Conservation (phyloP, 2,113 vertebrate genomes). For the Australoheros scitulus region DNA sequence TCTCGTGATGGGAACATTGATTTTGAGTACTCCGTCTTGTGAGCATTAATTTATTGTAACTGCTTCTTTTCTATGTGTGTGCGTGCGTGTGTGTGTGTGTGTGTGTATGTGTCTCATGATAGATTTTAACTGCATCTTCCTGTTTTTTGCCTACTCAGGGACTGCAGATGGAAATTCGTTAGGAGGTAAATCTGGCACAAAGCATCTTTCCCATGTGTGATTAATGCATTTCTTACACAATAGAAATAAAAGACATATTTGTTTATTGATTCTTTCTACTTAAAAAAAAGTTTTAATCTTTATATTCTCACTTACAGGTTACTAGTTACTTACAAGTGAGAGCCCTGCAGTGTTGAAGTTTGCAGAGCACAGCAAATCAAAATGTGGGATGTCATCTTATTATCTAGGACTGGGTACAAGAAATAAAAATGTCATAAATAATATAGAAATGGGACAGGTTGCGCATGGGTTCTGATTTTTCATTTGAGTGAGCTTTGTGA, state of each 20-base stretch:
- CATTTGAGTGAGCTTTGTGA: neutral
- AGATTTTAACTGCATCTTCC: neutral
- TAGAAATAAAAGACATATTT: neutral
- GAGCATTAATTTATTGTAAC: neutral
- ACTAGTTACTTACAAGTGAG: no score
- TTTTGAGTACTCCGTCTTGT: neutral
- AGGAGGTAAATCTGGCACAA: neutral
- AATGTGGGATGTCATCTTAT: neutral
- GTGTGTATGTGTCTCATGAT: neutral
- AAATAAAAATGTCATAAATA: neutral
- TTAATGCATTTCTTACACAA: neutral
- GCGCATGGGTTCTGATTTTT: neutral
- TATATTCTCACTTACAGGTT: neutral
- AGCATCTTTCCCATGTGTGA: neutral
- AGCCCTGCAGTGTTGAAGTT: neutral
- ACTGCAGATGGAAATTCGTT: neutral
- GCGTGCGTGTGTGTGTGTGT: neutral
- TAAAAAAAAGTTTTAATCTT: neutral
- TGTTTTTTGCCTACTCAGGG: accelerated
- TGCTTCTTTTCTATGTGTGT: neutral
- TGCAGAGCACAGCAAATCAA: neutral
- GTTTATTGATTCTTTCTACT: neutral
- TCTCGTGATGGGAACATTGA: neutral
- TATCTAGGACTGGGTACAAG: no score
- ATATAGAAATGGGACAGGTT: neutral